Percentiles rank a stretch among this genome's conserved stretches.
These are phyloP conservation scores for Larimichthys polyactis DNA, from an alignment of 2,113 vertebrate genomes.

Conservation along the genomic window DNA sequence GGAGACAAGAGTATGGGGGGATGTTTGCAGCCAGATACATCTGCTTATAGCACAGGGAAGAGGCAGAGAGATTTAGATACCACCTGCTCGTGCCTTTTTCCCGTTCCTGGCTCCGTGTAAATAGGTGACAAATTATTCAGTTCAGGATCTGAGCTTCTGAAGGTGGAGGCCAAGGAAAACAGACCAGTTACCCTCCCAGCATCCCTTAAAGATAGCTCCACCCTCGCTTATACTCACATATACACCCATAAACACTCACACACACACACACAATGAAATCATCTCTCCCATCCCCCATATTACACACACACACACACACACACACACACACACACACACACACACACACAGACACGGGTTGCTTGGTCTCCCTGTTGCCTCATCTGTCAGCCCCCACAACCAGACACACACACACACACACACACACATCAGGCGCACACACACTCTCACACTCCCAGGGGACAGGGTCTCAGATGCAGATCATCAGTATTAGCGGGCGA, in stretches of 20 bases:
- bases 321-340: constrained; percentile 5
- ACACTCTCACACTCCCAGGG: constrained; percentile 65
- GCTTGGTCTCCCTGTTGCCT: constrained; percentile 72
- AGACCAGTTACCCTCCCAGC: constrained; percentile 70
- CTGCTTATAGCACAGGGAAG: constrained; percentile 59
- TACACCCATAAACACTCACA: constrained; percentile 38
- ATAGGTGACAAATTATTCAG: constrained; percentile 83
- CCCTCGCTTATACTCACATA: constrained; percentile 41
- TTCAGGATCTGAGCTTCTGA: constrained; percentile 69
- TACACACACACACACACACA: constrained; percentile 11
- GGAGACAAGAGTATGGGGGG: constrained; percentile 42
- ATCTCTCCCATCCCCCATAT: constrained; percentile 53
- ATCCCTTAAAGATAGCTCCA: constrained; percentile 71
- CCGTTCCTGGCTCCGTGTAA: constrained; percentile 72
- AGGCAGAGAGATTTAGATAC: constrained; percentile 46
- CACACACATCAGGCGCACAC: constrained; percentile 34
- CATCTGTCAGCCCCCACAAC: constrained; percentile 69
- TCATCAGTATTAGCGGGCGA: constrained; percentile 83
- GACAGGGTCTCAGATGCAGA: constrained; percentile 87
- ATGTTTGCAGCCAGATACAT: constrained; percentile 67
- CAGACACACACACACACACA: constrained; percentile 47
- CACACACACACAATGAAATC: constrained; percentile 29
- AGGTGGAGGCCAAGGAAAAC: constrained; percentile 69
- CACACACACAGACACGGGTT: constrained; percentile 65
- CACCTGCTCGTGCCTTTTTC: constrained; percentile 79